Base-by-base conservation (phyloP, 2,888 invertebrate species). In the Aleiodes leptofemur region DNA sequence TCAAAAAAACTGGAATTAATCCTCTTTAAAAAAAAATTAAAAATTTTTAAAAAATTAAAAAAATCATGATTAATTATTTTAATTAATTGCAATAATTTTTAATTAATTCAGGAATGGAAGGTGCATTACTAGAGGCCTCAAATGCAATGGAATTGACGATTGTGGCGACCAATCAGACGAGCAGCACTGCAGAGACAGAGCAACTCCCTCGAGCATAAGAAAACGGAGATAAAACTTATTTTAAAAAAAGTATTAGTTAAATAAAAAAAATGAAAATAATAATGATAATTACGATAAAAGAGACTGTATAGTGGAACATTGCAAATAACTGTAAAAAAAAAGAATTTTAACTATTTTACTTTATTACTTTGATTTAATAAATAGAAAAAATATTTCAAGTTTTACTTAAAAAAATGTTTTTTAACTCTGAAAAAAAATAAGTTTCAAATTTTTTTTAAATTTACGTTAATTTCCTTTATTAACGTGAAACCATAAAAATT, bases 101-200 rank as follows among this genome's bases (percentile, higher is more conserved):
- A n/a, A 8, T 50, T 57, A 1, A 79, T 94, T 93, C 87, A 92
- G 91, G 50, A 92, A 93, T 83, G 92, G 91, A 68, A 84, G 88
- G 69, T 95, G 95, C 86, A 92, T 95, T 56, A 89, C 92, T 8
- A 91, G 91, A 78, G 85, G 90, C 16, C 90, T 90, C 59, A 92
- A 92, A 82, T 95, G 95, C 86, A 93, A 95, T 85, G 93, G 94
- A 4, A 88, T 90, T 64, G 92, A 92, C 81, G 92, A 95, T 83
- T 95, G 95, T 83, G 90, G 91, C 0, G 95, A 95, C 81, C 90
- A 90, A 74, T 93, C 93, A 8, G 95, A 95, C 84, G 95, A 95
- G 89, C 91, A 92, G 23, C 88, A 90, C 73, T 89, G 89, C 81
- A 85, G 86, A 73, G 84, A 85, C 73, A 82, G 86, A 74, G 14